phyloP scores from a whole-genome alignment of 2,888 invertebrate genomes.

The Ormyrus labotus region DNA sequence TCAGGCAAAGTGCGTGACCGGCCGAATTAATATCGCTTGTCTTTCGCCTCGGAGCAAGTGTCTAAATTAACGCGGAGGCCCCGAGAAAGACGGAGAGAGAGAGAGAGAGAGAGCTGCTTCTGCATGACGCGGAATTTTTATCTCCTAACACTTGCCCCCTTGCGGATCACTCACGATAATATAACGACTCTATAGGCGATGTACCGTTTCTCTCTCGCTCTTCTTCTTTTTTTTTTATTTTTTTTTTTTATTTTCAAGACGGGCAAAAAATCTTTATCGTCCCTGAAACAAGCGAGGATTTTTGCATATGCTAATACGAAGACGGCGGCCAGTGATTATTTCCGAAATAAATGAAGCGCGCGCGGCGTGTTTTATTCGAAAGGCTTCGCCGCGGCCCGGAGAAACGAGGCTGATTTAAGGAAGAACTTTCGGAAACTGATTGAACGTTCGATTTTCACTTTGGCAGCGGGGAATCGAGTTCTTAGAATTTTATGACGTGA shows the following conservation, averaged over 20 bases:
- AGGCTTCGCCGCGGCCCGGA: no score
- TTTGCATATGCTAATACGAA: constrained; percentile 20
- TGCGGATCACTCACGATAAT: not conserved
- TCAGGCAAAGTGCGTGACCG: constrained; percentile 8
- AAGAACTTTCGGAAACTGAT: no score
- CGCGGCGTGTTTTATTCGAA: no score
- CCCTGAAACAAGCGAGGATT: not conserved
- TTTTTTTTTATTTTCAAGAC: not conserved
- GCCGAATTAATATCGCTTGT: constrained; percentile 34
- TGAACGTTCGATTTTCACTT: no score
- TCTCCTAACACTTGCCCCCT: not conserved
- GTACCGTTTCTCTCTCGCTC: no score
- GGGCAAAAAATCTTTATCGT: constrained; percentile 11
- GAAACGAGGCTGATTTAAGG: no score
- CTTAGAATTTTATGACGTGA: no score
- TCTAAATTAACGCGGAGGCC: constrained; percentile 37
- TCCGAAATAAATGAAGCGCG: constrained; percentile 24
- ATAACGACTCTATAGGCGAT: no score
- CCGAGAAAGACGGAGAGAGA: no score
- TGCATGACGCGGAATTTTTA: constrained; percentile 9
- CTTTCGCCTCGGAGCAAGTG: constrained; percentile 29
- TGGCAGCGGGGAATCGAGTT: no score
- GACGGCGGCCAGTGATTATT: not conserved
- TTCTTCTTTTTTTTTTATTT: not conserved
- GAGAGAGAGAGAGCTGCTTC: not conserved